Percentiles rank a stretch among this genome's conserved stretches.
phyloP scores from a whole-genome alignment of 2,113 vertebrate species.

The Phrynosoma blainvillii region DNA sequence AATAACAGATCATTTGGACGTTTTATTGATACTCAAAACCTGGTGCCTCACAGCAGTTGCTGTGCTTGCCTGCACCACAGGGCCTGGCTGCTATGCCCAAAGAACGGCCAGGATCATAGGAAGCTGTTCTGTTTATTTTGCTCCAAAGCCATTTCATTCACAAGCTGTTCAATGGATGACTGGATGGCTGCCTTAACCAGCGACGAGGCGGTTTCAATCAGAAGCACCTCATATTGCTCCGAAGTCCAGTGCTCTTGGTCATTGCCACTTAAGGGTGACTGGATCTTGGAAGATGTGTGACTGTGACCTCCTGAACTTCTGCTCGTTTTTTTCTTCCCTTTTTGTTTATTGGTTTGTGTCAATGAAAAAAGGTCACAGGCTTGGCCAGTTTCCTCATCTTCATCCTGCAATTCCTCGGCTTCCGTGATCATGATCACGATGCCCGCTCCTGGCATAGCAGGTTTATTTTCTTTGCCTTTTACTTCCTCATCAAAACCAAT shows the following conservation, averaged over 20 bases:
- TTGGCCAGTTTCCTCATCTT: constrained; percentile 69
- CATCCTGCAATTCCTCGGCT: constrained; percentile 72
- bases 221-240: constrained; percentile 77
- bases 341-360: constrained; percentile 70
- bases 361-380: constrained; percentile 70
- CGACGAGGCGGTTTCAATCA: constrained; percentile 78
- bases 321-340: constrained; percentile 63
- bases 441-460: constrained; percentile 27
- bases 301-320: neutral
- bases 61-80: neutral
- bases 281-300: constrained; percentile 35
- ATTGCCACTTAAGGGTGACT: neutral
- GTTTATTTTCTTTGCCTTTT: constrained; percentile 52
- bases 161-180: constrained; percentile 81
- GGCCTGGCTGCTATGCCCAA: neutral
- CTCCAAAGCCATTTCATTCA: constrained; percentile 78
- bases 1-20: neutral
- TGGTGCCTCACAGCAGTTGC: neutral
- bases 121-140: constrained; percentile 77
- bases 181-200: constrained; percentile 81
- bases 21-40: neutral
- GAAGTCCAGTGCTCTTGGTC: constrained; percentile 72
- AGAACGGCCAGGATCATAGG: constrained; percentile 63
- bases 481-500: constrained; percentile 43
- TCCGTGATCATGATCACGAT: constrained; percentile 79